Conservation (phyloP, 2,797 vertebrate species). For the Carcharodon carcharias region DNA sequence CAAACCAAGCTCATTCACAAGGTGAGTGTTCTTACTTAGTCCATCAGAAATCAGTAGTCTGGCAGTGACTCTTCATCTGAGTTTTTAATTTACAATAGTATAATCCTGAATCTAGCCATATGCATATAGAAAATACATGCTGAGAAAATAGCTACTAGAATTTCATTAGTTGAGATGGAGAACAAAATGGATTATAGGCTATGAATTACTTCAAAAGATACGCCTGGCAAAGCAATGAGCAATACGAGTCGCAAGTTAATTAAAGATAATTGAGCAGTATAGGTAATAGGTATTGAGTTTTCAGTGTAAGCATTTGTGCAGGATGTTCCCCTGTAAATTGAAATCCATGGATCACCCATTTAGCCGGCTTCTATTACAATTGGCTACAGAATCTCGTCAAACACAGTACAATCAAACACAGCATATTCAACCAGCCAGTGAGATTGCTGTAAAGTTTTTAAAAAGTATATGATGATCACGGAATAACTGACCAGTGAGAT, state of each 20-base stretch:
- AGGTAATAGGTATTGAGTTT: background rate
- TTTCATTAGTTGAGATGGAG: background rate
- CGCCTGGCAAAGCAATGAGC: background rate
- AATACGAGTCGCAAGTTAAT: background rate
- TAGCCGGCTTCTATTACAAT: background rate
- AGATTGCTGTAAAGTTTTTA: background rate
- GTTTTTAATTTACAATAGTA: background rate
- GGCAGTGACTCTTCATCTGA: background rate
- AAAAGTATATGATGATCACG: background rate
- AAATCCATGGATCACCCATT: background rate
- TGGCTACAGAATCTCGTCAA: background rate
- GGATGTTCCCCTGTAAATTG: background rate
- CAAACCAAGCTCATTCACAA: too few relatives aligned
- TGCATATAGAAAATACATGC: background rate
- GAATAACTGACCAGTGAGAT: background rate
- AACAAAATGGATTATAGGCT: background rate
- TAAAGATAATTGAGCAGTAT: background rate
- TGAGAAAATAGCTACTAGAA: background rate
- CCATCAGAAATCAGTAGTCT: background rate
- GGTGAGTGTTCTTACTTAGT: too few relatives aligned
- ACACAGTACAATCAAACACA: background rate
- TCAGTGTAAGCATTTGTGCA: background rate
- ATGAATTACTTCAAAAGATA: background rate
- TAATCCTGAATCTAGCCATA: background rate
- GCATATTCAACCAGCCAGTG: background rate